These are phyloP conservation scores for Antheraea yamamai DNA, from an alignment of 2,888 invertebrate genomes.

Conservation along the genomic window DNA sequence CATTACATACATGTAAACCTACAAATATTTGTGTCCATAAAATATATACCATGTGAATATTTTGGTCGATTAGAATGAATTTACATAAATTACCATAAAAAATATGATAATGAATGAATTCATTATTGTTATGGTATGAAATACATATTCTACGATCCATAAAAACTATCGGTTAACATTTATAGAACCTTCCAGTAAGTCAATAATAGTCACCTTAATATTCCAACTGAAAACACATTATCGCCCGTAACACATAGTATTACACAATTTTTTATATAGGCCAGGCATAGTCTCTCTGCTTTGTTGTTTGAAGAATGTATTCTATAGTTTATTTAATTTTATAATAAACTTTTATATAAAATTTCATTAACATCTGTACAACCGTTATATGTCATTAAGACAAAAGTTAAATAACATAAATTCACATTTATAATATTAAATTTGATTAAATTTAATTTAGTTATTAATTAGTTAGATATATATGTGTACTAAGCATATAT, in stretches of 20 bases:
- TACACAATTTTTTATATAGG: not conserved
- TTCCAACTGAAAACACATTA: not conserved
- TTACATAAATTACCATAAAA: slow-evolving; percentile 3
- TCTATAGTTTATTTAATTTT: no score
- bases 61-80: not conserved
- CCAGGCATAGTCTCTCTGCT: no score
- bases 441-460: no score
- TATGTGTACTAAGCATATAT: no score
- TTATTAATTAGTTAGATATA: no score
- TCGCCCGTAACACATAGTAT: not conserved
- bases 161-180: not conserved
- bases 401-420: no score
- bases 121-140: not conserved
- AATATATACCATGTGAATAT: not conserved
- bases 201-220: not conserved
- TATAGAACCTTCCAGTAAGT: not conserved
- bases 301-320: no score
- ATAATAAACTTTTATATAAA: no score
- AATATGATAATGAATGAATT: slow-evolving; percentile 5
- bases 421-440: no score
- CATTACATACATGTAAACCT: not conserved
- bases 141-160: not conserved
- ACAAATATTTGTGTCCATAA: not conserved
- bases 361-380: no score
- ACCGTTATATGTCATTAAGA: no score